phyloP scores from a whole-genome alignment of 1,140 invertebrate species.

The Formica selysi region DNA sequence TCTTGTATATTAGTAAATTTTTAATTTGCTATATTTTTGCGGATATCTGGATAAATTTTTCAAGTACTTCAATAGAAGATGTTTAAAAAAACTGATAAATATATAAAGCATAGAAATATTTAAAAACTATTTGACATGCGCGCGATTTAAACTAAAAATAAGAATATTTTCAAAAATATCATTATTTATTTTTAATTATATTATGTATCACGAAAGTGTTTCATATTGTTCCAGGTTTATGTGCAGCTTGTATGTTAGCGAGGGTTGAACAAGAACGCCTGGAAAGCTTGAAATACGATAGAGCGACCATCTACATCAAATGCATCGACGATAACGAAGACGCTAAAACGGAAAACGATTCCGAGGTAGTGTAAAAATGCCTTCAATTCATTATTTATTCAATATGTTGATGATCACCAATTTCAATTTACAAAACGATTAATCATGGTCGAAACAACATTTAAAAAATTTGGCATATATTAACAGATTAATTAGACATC shows the following conservation, averaged over 20 bases:
- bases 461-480: not conserved
- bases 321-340: conserved; percentile 83
- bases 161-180: not conserved
- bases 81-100: not conserved
- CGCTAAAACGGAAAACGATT: conserved; percentile 75
- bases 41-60: not conserved
- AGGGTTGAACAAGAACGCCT: conserved; percentile 82
- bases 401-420: not conserved
- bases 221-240: conserved; percentile 79
- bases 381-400: not conserved
- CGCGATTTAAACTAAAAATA: not conserved
- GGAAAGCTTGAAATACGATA: conserved; percentile 84
- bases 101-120: not conserved
- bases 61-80: not conserved
- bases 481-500: not conserved
- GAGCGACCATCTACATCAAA: conserved; percentile 83
- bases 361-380: conserved; percentile 76
- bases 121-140: not conserved
- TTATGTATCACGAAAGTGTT: not conserved
- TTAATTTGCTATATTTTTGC: not conserved
- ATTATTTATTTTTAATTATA: not conserved
- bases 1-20: not conserved
- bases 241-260: conserved; percentile 80
- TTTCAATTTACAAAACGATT: not conserved
- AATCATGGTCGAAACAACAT: not conserved